Evolutionary conservation across 2,113 vertebrate genomes (phyloP).

Genomic region (Corydoras sp.): DNA sequence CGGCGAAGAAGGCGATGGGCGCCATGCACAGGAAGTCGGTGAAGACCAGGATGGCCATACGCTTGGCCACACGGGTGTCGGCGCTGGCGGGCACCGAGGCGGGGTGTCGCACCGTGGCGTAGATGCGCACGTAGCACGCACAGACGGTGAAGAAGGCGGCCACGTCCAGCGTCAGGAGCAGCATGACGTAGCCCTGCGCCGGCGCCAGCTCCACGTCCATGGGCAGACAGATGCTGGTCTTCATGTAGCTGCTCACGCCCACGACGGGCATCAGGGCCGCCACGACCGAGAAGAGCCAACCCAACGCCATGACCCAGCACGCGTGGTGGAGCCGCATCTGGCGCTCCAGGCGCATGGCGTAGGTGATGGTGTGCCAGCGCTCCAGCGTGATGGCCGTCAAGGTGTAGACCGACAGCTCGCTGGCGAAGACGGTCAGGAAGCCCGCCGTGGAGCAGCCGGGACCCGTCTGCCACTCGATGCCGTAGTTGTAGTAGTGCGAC

Average conservation of each 20-base stretch:
- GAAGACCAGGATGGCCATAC: slow-evolving; percentile 95
- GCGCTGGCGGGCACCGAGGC: slow-evolving; percentile 74
- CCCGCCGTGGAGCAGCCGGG: slow-evolving; percentile 80
- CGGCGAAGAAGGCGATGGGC: slow-evolving; percentile 95
- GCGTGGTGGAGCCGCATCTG: slow-evolving; percentile 83
- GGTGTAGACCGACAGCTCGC: slow-evolving; percentile 89
- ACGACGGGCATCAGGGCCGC: slow-evolving; percentile 79
- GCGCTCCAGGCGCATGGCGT: slow-evolving; percentile 83
- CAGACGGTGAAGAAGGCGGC: slow-evolving; percentile 84
- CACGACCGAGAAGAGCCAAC: slow-evolving; percentile 81
- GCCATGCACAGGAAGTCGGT: slow-evolving; percentile 96
- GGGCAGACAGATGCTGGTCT: slow-evolving; percentile 93
- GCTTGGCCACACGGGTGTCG: slow-evolving; percentile 84
- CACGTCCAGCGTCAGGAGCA: slow-evolving; percentile 83
- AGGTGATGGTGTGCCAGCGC: slow-evolving; percentile 94
- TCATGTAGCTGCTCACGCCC: slow-evolving; percentile 90
- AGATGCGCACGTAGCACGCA: slow-evolving; percentile 86
- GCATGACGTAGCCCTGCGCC: slow-evolving; percentile 81
- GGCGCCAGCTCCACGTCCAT: slow-evolving; percentile 83
- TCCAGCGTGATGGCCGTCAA: slow-evolving; percentile 88
- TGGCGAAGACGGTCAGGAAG: slow-evolving; percentile 92
- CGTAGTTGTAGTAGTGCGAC: slow-evolving; percentile 84
- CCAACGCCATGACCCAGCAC: slow-evolving; percentile 71
- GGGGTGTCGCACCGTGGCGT: slow-evolving; percentile 83
- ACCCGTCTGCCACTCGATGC: slow-evolving; percentile 91